phyloP scores from a whole-genome alignment of 2,888 invertebrate species.

The Fragum fragum region DNA sequence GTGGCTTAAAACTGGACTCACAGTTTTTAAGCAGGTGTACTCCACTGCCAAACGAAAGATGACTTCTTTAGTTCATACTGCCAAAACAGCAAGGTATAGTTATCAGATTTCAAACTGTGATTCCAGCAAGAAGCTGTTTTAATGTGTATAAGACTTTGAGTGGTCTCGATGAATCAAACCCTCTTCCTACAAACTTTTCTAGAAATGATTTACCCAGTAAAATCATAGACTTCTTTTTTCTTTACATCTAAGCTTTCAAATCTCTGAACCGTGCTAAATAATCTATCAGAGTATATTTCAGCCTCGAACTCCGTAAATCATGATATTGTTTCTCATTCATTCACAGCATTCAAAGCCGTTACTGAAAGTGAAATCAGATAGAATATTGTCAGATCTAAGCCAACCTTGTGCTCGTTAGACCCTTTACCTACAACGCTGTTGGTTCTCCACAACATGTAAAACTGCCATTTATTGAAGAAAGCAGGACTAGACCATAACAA shows the following conservation, averaged over 20 bases:
- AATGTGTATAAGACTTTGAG: not conserved
- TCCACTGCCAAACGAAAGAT: not conserved
- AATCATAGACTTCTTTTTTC: not conserved
- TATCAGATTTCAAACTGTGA: not conserved
- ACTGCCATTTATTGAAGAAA: slow-evolving; percentile 5
- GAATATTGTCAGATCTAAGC: not conserved
- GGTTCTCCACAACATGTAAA: not conserved
- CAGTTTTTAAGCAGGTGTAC: not conserved
- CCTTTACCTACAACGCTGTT: not conserved
- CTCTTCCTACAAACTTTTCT: not conserved
- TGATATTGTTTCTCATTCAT: not conserved
- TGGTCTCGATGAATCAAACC: not conserved
- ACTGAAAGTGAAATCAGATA: not conserved
- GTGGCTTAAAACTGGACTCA: not conserved
- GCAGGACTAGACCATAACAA: slow-evolving; percentile 21
- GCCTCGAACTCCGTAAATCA: not conserved
- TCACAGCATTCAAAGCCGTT: slow-evolving; percentile 3
- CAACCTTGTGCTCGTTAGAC: not conserved
- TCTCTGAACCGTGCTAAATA: not conserved
- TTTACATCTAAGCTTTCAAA: not conserved
- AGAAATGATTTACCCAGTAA: not conserved
- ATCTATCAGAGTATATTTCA: not conserved
- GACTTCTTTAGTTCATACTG: not conserved
- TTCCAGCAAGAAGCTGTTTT: not conserved
- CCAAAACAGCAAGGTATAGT: not conserved